phyloP scores from a whole-genome alignment of 2,888 invertebrate species.

The Pyralis farinalis region DNA sequence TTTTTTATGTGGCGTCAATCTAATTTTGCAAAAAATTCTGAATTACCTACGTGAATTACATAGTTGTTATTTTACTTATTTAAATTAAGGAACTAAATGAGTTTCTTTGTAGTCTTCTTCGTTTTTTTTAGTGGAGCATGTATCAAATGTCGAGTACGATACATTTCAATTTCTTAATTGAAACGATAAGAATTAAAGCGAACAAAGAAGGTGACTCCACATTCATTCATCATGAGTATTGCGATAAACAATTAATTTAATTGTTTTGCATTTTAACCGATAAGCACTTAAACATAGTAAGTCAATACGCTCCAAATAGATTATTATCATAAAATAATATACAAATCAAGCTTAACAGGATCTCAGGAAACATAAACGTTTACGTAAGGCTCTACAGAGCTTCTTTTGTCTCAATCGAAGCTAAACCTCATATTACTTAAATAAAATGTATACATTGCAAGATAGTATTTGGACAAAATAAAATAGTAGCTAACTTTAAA shows the following conservation, averaged over 20 bases:
- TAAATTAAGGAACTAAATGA: background rate
- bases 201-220: background rate
- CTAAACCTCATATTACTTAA: no score
- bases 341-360: no score
- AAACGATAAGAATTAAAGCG: slow-evolving; percentile 6
- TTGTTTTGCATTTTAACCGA: background rate
- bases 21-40: background rate
- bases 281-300: background rate
- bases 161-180: slow-evolving; percentile 21
- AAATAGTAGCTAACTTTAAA: no score
- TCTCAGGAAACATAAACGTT: no score
- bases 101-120: background rate
- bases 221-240: background rate
- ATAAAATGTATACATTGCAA: no score
- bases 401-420: no score
- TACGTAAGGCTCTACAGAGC: no score
- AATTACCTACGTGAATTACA: background rate
- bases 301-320: no score
- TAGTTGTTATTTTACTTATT: background rate
- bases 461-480: no score
- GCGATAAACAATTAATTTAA: background rate
- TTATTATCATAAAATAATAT: no score
- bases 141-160: slow-evolving; percentile 10
- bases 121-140: background rate
- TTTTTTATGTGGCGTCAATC: background rate